phyloP scores from a whole-genome alignment of 2,113 vertebrate genomes.

The Hiodon alosoides region DNA sequence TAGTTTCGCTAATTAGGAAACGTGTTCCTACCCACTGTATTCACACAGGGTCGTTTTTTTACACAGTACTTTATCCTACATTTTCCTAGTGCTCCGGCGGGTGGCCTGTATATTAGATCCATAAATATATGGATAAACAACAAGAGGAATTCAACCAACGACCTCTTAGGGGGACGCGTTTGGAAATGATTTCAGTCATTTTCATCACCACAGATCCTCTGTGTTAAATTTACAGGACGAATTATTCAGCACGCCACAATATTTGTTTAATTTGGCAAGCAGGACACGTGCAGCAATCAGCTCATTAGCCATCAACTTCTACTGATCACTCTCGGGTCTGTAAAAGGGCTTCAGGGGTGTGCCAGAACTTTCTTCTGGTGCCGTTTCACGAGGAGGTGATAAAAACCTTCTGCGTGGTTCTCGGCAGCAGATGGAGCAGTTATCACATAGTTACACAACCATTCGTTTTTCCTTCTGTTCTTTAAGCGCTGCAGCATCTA shows the following conservation, averaged over 20 bases:
- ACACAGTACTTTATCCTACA: conserved; percentile 3
- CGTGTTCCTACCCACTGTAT: conserved; percentile 8
- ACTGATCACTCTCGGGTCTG: not conserved
- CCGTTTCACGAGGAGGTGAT: not conserved
- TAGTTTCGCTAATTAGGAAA: conserved; percentile 11
- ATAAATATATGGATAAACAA: too few species aligned
- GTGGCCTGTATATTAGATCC: too few species aligned
- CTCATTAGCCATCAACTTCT: conserved; percentile 1
- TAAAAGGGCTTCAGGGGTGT: not conserved
- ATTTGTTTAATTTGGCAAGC: not conserved
- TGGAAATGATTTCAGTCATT: too few species aligned
- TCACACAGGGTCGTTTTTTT: conserved; percentile 4
- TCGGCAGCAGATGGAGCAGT: not conserved
- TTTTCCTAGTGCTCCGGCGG: too few species aligned
- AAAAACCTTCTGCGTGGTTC: not conserved
- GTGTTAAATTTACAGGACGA: not conserved
- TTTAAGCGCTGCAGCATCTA: too few species aligned
- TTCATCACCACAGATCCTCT: too few species aligned
- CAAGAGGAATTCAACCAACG: too few species aligned
- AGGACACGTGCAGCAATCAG: not conserved
- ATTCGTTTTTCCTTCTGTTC: not conserved
- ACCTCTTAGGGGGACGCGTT: too few species aligned
- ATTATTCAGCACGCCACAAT: not conserved
- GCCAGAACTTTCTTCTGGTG: not conserved
- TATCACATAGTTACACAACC: not conserved